Base-by-base conservation (phyloP, 1,140 invertebrate species). In the Antheraea mylitta region DNA sequence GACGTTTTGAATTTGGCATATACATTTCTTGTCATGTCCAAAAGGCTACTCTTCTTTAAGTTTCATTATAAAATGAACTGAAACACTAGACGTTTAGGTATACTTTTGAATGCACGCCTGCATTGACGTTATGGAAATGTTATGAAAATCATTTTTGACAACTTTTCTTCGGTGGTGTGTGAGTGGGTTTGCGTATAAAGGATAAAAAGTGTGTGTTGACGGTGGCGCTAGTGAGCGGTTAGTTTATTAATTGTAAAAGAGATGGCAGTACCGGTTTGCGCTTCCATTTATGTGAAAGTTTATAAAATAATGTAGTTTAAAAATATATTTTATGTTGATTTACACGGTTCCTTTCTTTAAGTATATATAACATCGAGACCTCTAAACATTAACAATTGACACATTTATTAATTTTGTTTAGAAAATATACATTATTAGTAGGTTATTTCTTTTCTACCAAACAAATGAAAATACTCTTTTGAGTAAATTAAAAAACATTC, bases 191-290 rank as follows among this genome's bases (percentile, higher is more conserved):
- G 64, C 22, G 67, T 83, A 60, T 70, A 45, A 68, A 22, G 60
- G 16, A 62, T 74, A 72, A 80, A 80, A 79, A 73, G 64, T 83
- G 79, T 78, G 67, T 69, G 71, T 80, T 75, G 38, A 53, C 63
- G 36, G 73, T 80, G 87, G 87, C 85, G 87, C 85, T 87, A 86
- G 82, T 84, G 85, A 79, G 74, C 69, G 73, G 22, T n/a, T 70
- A 70, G 72, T 86, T 53, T 66, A 66, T 67, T 30, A 75, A 73
- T 69, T 18, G 18, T 11, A 68, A 72, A 67, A 75, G 42, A 91
- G 89, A 89, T 91, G 89, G 83, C 87, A 78, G 59, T 79, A 82
- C 66, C 19, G 10, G 58, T 60, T 60, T 30, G 4, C 13, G 7
- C 11, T 42, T 42, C 11, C 11, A 42, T 7, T 42, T 42, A 11